Conservation (phyloP, 2,113 vertebrate species). For the Donacobius atricapilla region DNA sequence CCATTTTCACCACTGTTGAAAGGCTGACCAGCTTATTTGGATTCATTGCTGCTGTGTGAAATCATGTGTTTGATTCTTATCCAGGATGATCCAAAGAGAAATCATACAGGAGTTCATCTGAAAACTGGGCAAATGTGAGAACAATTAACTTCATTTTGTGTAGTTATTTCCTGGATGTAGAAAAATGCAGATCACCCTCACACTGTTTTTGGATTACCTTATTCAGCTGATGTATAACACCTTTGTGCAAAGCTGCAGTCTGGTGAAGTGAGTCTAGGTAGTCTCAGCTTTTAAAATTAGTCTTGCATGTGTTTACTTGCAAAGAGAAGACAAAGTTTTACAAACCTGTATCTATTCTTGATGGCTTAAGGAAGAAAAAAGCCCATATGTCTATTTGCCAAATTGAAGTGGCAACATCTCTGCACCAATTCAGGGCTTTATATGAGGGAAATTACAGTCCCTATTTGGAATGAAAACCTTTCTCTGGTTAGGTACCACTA, state of each 20-base stretch:
- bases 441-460: not conserved
- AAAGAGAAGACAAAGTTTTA: not conserved
- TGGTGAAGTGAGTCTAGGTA: not conserved
- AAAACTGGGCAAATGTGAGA: not conserved
- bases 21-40: not conserved
- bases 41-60: not conserved
- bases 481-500: not conserved
- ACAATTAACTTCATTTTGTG: not conserved
- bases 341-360: not conserved
- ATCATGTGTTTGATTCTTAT: not conserved
- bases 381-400: not conserved
- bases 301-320: not conserved
- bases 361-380: not conserved
- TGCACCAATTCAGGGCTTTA: not conserved
- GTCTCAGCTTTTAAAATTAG: not conserved
- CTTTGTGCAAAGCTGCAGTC: not conserved
- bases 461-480: not conserved
- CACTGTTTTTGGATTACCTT: not conserved
- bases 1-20: not conserved
- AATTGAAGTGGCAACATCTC: not conserved
- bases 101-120: not conserved
- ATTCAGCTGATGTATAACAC: not conserved
- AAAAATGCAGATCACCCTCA: slow-evolving; percentile 10
- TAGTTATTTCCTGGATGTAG: not conserved
- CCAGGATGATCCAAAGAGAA: not conserved